Conservation (phyloP, 2,888 invertebrate species). For the Cerastis rubricosa region DNA sequence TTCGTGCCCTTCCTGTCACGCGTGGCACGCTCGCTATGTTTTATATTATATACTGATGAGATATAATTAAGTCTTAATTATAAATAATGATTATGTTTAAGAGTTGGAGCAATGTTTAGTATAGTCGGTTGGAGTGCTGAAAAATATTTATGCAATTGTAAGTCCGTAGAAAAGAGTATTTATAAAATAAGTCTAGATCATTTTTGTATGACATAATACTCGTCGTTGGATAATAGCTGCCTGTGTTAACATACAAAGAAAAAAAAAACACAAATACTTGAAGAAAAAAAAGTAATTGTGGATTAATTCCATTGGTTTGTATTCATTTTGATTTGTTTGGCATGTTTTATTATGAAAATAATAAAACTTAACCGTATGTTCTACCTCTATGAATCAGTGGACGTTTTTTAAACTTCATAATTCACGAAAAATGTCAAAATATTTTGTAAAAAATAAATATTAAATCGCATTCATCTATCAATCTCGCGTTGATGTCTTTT, state of each 20-base stretch:
- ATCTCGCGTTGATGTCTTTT: conserved; percentile 66
- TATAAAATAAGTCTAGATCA: neutral
- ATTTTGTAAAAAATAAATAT: neutral
- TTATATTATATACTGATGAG: neutral
- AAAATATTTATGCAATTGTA: neutral
- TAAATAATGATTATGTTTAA: conserved; percentile 31
- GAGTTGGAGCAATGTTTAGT: conserved; percentile 11
- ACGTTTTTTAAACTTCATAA: neutral
- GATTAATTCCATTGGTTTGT: neutral
- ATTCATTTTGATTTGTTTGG: neutral
- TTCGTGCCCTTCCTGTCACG: conserved; percentile 58
- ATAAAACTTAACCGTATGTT: neutral
- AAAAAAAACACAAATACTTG: neutral
- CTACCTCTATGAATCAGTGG: neutral
- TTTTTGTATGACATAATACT: neutral
- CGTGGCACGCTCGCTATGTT: conserved; percentile 27
- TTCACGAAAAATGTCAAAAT: neutral
- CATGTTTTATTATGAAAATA: neutral
- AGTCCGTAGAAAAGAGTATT: neutral
- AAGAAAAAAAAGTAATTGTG: neutral
- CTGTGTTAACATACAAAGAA: neutral
- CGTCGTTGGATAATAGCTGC: neutral
- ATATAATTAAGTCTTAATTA: conserved; percentile 26
- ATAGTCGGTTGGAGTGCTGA: neutral
- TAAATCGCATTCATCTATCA: neutral